Percentiles rank a stretch among this genome's conserved stretches.
phyloP scores from a whole-genome alignment of 2,797 vertebrate genomes.

The Coregonus suidteri region DNA sequence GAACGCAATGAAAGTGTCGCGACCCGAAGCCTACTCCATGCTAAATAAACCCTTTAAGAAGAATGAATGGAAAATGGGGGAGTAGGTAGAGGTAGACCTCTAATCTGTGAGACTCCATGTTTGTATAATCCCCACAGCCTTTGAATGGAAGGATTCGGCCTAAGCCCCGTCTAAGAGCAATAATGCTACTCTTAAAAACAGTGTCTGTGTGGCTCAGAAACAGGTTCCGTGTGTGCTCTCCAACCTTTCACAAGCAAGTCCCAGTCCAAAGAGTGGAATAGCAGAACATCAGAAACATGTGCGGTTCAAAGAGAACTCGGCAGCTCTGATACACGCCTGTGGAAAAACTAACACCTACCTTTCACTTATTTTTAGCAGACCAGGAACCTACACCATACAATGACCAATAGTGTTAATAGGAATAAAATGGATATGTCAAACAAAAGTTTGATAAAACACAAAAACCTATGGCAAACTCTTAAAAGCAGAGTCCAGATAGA shows the following conservation, averaged over 20 bases:
- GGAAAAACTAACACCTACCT: neutral
- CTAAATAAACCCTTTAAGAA: neutral
- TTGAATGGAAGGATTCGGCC: neutral
- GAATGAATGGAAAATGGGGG: neutral
- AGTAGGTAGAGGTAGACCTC: neutral
- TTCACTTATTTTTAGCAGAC: neutral
- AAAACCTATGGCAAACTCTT: too few species aligned
- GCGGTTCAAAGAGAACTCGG: slow-evolving; percentile 64
- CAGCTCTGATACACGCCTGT: slow-evolving; percentile 41
- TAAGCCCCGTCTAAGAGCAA: neutral
- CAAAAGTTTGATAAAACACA: slow-evolving; percentile 33
- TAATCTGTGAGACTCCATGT: neutral
- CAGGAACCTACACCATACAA: neutral
- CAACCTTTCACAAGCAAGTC: slow-evolving; percentile 55
- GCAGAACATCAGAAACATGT: slow-evolving; percentile 76
- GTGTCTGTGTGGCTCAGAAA: slow-evolving; percentile 27
- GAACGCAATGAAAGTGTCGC: too few species aligned
- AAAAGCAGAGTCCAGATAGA: too few species aligned
- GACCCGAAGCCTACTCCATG: too few species aligned
- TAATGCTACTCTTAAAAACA: neutral
- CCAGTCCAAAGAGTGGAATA: slow-evolving; percentile 56
- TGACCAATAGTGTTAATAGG: too few species aligned
- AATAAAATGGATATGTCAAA: neutral
- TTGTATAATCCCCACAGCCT: neutral
- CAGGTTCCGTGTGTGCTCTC: slow-evolving; percentile 6